phyloP scores from a whole-genome alignment of 2,888 invertebrate genomes.

The Cabera pusaria region DNA sequence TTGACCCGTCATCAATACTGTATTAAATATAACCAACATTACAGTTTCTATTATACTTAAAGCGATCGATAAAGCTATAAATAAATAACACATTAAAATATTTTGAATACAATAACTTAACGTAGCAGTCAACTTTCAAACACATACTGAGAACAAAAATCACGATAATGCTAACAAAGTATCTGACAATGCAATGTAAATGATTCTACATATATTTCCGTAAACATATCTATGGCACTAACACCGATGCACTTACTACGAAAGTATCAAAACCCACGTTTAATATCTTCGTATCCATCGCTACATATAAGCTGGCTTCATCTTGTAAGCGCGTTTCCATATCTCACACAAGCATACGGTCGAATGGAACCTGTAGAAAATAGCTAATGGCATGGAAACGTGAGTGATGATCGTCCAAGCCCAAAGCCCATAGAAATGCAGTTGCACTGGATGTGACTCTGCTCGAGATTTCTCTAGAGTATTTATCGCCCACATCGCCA shows the following conservation, averaged over 20 bases:
- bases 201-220: too few species aligned
- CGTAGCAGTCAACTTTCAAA: slow-evolving; percentile 78
- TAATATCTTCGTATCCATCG: slow-evolving; percentile 66
- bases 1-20: slow-evolving; percentile 72
- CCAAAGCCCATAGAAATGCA: slow-evolving; percentile 96
- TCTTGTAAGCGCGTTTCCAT: slow-evolving; percentile 97
- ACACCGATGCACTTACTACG: slow-evolving; percentile 50
- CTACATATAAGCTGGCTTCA: slow-evolving; percentile 94
- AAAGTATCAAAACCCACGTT: slow-evolving; percentile 57
- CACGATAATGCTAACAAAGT: slow-evolving; percentile 22
- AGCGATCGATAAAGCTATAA: slow-evolving; percentile 79
- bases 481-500: slow-evolving; percentile 97
- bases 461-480: slow-evolving; percentile 95
- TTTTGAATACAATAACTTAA: slow-evolving; percentile 81
- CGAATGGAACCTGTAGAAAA: slow-evolving; percentile 97
- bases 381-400: slow-evolving; percentile 95
- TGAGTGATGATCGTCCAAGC: slow-evolving; percentile 98
- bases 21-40: slow-evolving; percentile 52
- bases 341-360: slow-evolving; percentile 98
- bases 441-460: slow-evolving; percentile 95
- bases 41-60: slow-evolving; percentile 63
- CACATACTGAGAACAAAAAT: slow-evolving; percentile 36
- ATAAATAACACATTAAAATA: slow-evolving; percentile 83
- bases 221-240: slow-evolving; percentile 79
- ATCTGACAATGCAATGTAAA: slow-evolving; percentile 28